A percentile compares a stretch with the other conserved stretches of the same genome.
Conservation (phyloP, 2,113 vertebrate species). For the Tichodroma muraria region DNA sequence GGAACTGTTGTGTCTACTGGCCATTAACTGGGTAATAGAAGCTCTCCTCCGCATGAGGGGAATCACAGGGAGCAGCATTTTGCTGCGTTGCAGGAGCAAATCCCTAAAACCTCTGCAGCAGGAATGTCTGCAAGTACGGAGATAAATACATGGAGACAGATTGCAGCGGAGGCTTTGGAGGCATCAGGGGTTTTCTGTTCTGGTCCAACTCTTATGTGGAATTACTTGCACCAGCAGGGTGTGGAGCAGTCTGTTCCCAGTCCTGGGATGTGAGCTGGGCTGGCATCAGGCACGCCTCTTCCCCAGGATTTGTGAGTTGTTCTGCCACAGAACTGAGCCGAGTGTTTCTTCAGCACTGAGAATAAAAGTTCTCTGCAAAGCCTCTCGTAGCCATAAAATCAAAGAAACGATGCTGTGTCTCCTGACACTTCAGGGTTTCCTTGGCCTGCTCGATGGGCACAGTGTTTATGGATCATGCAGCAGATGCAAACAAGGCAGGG, state of each 20-base stretch:
- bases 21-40: slow-evolving; percentile 49
- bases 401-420: not conserved
- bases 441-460: not conserved
- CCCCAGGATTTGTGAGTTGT: not conserved
- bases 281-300: not conserved
- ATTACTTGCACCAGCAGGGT: not conserved
- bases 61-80: slow-evolving; percentile 23
- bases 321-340: not conserved
- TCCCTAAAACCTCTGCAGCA: slow-evolving; percentile 51
- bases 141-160: slow-evolving; percentile 42
- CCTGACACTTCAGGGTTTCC: not conserved
- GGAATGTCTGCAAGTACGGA: slow-evolving; percentile 19
- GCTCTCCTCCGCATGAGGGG: slow-evolving; percentile 5
- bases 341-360: not conserved
- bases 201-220: not conserved
- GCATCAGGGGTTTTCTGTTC: not conserved
- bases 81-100: slow-evolving; percentile 53
- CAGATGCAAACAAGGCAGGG: not conserved
- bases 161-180: slow-evolving; percentile 20
- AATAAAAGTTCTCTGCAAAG: slow-evolving; percentile 7
- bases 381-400: not conserved
- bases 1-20: slow-evolving; percentile 40
- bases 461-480: not conserved
- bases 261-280: not conserved
- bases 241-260: not conserved